Conservation (phyloP, 2,888 invertebrate genomes). For the Netelia inedita region DNA sequence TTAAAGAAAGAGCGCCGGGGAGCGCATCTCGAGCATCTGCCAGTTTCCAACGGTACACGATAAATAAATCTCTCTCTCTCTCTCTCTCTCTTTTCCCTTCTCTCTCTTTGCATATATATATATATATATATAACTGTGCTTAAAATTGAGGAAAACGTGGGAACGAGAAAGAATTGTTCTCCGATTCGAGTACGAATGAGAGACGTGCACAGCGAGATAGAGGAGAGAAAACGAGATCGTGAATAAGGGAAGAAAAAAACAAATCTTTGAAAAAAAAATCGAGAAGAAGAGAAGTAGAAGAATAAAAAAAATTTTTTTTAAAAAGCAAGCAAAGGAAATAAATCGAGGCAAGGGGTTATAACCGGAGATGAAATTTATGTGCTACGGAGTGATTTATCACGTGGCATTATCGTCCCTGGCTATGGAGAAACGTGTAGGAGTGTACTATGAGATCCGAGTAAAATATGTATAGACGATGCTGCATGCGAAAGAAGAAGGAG, state of each 20-base stretch:
- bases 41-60: slow-evolving; percentile 19
- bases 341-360: slow-evolving; percentile 33
- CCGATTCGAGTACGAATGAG: slow-evolving; percentile 17
- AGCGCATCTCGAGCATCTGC: slow-evolving; percentile 4
- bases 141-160: slow-evolving; percentile 31
- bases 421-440: slow-evolving; percentile 60
- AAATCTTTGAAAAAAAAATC: slow-evolving; percentile 1
- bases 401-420: slow-evolving; percentile 58
- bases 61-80: no score
- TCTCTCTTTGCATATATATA: not conserved
- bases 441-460: slow-evolving; percentile 37
- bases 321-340: slow-evolving; percentile 18
- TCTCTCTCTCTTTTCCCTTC: no score
- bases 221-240: slow-evolving; percentile 6
- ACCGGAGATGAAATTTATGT: slow-evolving; percentile 64
- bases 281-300: not conserved
- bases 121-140: slow-evolving; percentile 1
- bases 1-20: slow-evolving; percentile 15
- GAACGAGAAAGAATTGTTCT: slow-evolving; percentile 5
- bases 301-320: slow-evolving; percentile 15
- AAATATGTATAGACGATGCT: slow-evolving; percentile 38
- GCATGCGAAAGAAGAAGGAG: slow-evolving; percentile 3
- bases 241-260: slow-evolving; percentile 1
- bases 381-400: slow-evolving; percentile 61
- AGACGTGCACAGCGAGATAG: not conserved